These are phyloP conservation scores for Dasypogon diadema DNA, from an alignment of 2,888 invertebrate genomes.

Conservation along the genomic window DNA sequence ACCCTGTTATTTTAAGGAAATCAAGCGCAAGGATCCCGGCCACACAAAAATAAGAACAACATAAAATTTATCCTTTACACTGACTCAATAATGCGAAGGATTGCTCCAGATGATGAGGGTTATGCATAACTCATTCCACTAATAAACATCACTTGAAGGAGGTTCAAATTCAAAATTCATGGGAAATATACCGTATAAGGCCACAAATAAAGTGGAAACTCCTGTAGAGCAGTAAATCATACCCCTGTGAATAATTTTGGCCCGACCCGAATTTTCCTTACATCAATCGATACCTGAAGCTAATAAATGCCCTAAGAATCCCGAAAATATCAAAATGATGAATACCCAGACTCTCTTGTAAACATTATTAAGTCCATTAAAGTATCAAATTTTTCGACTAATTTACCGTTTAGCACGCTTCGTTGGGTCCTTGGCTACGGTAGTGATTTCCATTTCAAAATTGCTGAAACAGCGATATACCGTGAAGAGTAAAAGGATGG, in stretches of 20 bases:
- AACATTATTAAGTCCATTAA: slow-evolving; percentile 57
- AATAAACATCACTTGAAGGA: slow-evolving; percentile 40
- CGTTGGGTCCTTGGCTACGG: slow-evolving; percentile 38
- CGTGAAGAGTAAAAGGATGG: background rate
- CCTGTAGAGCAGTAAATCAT: slow-evolving; percentile 57
- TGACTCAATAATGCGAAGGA: background rate
- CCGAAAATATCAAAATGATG: slow-evolving; percentile 55
- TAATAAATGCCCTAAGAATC: slow-evolving; percentile 53
- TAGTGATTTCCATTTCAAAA: slow-evolving; percentile 49
- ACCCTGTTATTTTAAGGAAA: slow-evolving; percentile 46
- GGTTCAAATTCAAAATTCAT: slow-evolving; percentile 51
- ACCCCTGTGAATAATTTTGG: slow-evolving; percentile 56
- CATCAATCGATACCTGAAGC: slow-evolving; percentile 53
- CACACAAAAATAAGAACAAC: slow-evolving; percentile 28
- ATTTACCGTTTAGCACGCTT: slow-evolving; percentile 53
- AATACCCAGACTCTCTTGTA: slow-evolving; percentile 52
- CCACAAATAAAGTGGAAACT: slow-evolving; percentile 56
- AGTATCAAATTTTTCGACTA: slow-evolving; percentile 57
- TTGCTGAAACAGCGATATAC: slow-evolving; percentile 41
- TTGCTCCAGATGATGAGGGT: slow-evolving; percentile 52
- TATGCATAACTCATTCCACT: slow-evolving; percentile 44
- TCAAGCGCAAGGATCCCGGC: slow-evolving; percentile 34
- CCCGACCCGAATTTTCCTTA: slow-evolving; percentile 6
- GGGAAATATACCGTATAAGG: slow-evolving; percentile 52
- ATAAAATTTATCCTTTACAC: slow-evolving; percentile 15